Evolutionary conservation across 2,797 vertebrate species (phyloP), one percentile per base, ranked within the genome.

Genomic region (Gambelia wislizenii): DNA sequence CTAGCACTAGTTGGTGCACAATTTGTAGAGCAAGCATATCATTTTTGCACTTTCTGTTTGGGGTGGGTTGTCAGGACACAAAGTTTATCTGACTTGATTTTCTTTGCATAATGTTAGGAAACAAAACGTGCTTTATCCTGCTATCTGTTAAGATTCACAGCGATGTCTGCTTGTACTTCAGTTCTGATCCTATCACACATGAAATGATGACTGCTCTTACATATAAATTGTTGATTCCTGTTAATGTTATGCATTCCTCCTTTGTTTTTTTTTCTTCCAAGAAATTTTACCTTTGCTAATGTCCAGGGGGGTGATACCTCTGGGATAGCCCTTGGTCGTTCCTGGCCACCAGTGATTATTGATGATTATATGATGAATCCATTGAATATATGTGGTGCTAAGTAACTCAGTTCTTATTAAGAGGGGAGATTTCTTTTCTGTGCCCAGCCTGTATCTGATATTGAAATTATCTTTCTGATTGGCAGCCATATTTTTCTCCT

Each of bases 281-380:
- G 88, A 87, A 67, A 87, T 93, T 1, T 91, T 91, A 90, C 33
- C 10, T 42, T 91, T 87, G 90, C 92, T 90, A 91, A 90, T 84
- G 75, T 82, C 91, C 87, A 54, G 0, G 64, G 91, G 89, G 91
- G 87, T 91, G 90, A 94, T 86, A 78, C 85, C 87, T 95, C 87
- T 5, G 80, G 90, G 86, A 52, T 52, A 52, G 14, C 87, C 93
- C 85, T 9, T 92, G 89, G 88, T 82, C 92, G 87, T 93, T 90
- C 88, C 10, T 83, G 91, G 87, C 91, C 90, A 89, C 84, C 13
- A 44, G 64, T 0, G 2, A 72, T 72, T 72, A 39, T 18, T 20
- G 36, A 70, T 13, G 9, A 39, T 39, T 74, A 42, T 42, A 20
- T 30, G 64, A 69, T 44, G 42, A 12, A 12, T 39, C 36, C 18